Base-by-base conservation (phyloP, 1,140 invertebrate species). In the Drosophila arizonae region DNA sequence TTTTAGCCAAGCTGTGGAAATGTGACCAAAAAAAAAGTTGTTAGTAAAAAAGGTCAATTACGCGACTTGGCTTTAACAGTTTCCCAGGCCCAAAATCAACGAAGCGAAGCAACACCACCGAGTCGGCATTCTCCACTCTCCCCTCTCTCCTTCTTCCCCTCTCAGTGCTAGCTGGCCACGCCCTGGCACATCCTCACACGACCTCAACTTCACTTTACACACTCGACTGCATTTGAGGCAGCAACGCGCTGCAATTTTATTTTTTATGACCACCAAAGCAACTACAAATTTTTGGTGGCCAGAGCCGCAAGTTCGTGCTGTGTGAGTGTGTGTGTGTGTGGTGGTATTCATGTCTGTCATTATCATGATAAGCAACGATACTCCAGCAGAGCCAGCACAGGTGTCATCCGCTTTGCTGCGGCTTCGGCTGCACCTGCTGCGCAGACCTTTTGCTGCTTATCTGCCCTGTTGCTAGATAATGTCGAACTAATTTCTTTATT, bases 21-120 rank as follows among this genome's bases (percentile, higher is more conserved):
- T 67, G 54, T 76, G 24, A 65, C 63, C 72, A 45, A 79, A 87
- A 46, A 45, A 28, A 24, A 24, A 60, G 64, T 21, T 67, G 46
- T 72, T 13, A 65, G 51, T 64, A 39, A 79, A 81, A 86, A 82
- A 86, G 84, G 79, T 86, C 84, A 87, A 86, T 82, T 86, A 72
- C 69, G 76, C 82, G 79, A 82, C 72, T 87, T 86, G 62, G 58
- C 62, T 78, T 66, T 33, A 33, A 51, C 76, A 73, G 64, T 82
- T 87, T 87, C 84, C 82, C 82, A 88, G 69, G 76, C 67, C 77
- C 39, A 39, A 39, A 69, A 45, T 39, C 73, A 76, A 0, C 68
- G 55, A 69, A 79, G 65, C 82, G 64, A 6, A 60, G 70, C 77
- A 63, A 41, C 54, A 43, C 17, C 48, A 51, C 9, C 4, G 6